These are phyloP conservation scores for Sardina pilchardus DNA, from an alignment of 2,113 vertebrate genomes.

Conservation along the genomic window DNA sequence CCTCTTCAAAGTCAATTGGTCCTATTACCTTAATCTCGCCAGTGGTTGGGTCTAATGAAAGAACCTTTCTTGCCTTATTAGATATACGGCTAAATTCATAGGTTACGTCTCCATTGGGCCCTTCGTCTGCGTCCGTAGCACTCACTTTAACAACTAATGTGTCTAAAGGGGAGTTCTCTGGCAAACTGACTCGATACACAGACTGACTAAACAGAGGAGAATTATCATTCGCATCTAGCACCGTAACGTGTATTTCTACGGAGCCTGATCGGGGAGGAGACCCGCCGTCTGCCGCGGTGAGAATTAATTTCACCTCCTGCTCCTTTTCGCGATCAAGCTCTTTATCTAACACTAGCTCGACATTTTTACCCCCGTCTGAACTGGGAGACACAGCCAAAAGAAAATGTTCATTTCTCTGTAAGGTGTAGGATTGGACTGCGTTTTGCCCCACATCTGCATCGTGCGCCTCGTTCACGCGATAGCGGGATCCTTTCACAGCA, in stretches of 20 bases:
- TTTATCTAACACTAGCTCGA: constrained; percentile 58
- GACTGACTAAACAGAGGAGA: constrained; percentile 59
- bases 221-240: constrained; percentile 64
- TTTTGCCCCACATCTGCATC: constrained; percentile 68
- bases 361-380: constrained; percentile 51
- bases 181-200: constrained; percentile 51
- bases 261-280: constrained; percentile 55
- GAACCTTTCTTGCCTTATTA: constrained; percentile 36
- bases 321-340: constrained; percentile 59
- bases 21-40: constrained; percentile 51
- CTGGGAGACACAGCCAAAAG: constrained; percentile 49
- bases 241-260: constrained; percentile 48
- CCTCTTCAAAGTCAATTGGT: constrained; percentile 36
- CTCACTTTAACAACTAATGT: constrained; percentile 50
- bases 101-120: constrained; percentile 54
- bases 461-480: constrained; percentile 62
- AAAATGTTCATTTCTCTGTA: constrained; percentile 59
- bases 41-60: constrained; percentile 51
- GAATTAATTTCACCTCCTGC: constrained; percentile 42
- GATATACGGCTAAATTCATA: constrained; percentile 61
- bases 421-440: constrained; percentile 56
- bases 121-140: constrained; percentile 65
- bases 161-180: constrained; percentile 52
- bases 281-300: constrained; percentile 60
- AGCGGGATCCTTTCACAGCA: constrained; percentile 52